Base-by-base conservation (phyloP, 2,113 vertebrate species). In the Oncorhynchus tshawytscha region DNA sequence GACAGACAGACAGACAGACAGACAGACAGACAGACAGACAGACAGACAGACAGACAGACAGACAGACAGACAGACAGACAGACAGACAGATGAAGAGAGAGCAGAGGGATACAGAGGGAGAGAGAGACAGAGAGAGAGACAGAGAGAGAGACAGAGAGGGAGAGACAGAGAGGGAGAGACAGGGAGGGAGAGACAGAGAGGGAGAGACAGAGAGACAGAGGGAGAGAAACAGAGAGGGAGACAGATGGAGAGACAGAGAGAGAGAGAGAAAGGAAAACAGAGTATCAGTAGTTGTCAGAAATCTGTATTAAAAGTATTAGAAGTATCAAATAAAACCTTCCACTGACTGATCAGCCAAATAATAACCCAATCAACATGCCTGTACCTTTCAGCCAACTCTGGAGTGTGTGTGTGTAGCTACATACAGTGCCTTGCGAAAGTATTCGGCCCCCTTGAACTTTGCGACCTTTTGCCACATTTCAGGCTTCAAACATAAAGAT, bases 311-410 rank as follows among this genome's bases (percentile, higher is more conserved):
- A 62, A 45, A 45, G 22, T 72, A 66, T 59, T 66, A 8, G 29
- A 80, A 48, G 4, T 13, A 9, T 9, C 24, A 51, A 49, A 18
- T 68, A 20, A 57, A 59, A 48, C 49, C 70, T 25, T 51, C 18
- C 67, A 13, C 59, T 25, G 70, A 74, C 68, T 64, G n/a, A 16
- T 8, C 78, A 70, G 68, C 73, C 67, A 67, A 72, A 71, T n/a
- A 62, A 22, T 79, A 87, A 75, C 51, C 82, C 78, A 80, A 20
- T n/a, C 5, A n/a, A 24, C 59, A 62, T n/a, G 24, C 22, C n/a
- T 60, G n/a, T 67, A 15, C 2, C 65, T 27, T 27, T 18, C 13
- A 24, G 72, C 78, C 65, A 67, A 0, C 67, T 79, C 27, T 75
- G 62, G 72, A 67, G 59, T 62, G 31, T 71, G 66, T 73, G 59